Evolutionary conservation across 2,888 invertebrate genomes (phyloP).

Genomic region (Steinernema hermaphroditum): DNA sequence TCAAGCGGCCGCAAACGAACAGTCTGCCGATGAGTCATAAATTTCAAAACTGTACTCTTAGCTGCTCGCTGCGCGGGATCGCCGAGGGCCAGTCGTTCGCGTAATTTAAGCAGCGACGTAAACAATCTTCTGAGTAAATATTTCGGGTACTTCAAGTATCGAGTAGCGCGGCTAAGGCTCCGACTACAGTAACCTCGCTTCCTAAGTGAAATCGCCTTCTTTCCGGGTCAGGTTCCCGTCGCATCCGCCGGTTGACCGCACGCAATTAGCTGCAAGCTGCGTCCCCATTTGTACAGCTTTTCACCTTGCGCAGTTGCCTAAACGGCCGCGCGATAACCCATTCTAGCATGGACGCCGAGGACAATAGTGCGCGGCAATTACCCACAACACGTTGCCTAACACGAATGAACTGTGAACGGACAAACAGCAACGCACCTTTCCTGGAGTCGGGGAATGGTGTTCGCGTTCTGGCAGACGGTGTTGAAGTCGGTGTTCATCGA

Average conservation of each 20-base stretch:
- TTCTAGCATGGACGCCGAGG: constrained; percentile 24
- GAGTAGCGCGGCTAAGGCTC: constrained; percentile 8
- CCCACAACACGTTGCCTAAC: constrained; percentile 20
- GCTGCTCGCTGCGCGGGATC: not conserved
- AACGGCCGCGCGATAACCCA: constrained; percentile 29
- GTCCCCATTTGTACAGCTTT: constrained; percentile 30
- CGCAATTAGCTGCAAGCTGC: constrained; percentile 30
- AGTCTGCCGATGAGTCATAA: not conserved
- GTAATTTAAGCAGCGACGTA: constrained; percentile 27
- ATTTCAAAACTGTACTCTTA: constrained; percentile 19
- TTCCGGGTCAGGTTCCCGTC: constrained; percentile 20
- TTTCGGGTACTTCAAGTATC: constrained; percentile 27
- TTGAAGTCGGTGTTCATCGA: constrained; percentile 33
- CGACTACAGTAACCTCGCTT: constrained; percentile 12
- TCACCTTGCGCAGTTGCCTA: constrained; percentile 30
- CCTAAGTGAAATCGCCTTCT: constrained; percentile 12
- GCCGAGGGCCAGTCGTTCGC: not conserved
- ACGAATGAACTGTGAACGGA: not conserved
- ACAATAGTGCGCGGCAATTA: constrained; percentile 27
- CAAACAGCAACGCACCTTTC: constrained; percentile 41
- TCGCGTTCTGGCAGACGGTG: constrained; percentile 41
- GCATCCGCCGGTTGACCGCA: constrained; percentile 21
- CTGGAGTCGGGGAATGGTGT: constrained; percentile 40
- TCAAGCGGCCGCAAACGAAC: too few species aligned
- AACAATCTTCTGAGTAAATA: constrained; percentile 29